Percentiles rank a stretch among this genome's conserved stretches.
Evolutionary conservation across 2,797 vertebrate species (phyloP).

Genomic region (Cephalopachus bancanus): DNA sequence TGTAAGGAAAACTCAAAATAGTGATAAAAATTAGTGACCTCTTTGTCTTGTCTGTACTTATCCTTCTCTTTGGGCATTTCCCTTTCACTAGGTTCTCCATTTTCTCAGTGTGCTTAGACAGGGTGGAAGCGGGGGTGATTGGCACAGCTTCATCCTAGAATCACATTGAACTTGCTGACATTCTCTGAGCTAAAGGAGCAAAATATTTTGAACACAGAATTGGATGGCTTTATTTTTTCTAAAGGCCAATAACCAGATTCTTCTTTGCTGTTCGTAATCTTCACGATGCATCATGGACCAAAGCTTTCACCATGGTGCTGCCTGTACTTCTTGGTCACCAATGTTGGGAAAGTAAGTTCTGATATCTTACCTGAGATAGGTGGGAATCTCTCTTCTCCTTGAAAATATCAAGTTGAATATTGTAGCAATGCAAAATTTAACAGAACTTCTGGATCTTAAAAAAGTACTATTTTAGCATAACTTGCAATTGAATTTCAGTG

Average conservation of each 20-base stretch:
- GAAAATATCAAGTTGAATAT: not conserved
- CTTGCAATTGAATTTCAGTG: not conserved
- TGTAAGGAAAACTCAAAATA: not conserved
- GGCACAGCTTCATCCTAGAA: not conserved
- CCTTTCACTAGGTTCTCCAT: not conserved
- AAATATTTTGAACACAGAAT: not conserved
- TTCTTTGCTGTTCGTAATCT: not conserved
- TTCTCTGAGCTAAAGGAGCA: not conserved
- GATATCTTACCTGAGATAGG: not conserved
- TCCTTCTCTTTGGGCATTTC: not conserved
- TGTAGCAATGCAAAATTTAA: not conserved
- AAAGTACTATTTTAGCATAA: not conserved
- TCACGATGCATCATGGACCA: fast-evolving
- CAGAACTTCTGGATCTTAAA: not conserved
- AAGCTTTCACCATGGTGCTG: not conserved
- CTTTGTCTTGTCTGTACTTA: not conserved
- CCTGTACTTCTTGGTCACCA: not conserved
- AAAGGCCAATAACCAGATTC: not conserved
- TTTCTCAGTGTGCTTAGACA: not conserved
- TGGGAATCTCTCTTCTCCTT: not conserved
- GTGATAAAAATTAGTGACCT: fast-evolving
- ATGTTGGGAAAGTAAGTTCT: not conserved
- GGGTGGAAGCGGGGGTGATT: not conserved
- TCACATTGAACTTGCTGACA: not conserved
- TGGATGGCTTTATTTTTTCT: not conserved